Conservation (phyloP, 1,140 invertebrate species). For the Colletes gigas region DNA sequence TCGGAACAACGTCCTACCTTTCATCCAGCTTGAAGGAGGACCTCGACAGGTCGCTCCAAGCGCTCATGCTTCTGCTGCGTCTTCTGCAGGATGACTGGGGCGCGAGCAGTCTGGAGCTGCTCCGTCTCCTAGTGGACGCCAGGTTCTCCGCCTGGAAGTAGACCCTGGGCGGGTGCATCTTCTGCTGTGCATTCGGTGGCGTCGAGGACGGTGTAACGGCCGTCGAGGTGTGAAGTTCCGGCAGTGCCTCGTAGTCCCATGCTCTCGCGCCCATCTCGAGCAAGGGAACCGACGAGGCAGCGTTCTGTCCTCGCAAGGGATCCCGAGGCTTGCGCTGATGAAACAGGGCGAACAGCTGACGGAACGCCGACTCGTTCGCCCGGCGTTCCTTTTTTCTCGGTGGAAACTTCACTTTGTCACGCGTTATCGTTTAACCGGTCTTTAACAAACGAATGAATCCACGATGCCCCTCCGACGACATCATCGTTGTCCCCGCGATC, state of each 20-base stretch:
- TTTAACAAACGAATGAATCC: background rate
- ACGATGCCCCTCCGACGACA: conserved; percentile 26
- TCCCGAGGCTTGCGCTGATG: conserved; percentile 60
- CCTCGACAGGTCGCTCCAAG: conserved; percentile 90
- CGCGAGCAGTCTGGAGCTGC: conserved; percentile 79
- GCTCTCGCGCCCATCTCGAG: conserved; percentile 76
- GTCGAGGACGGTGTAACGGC: conserved; percentile 76
- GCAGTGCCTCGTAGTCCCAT: conserved; percentile 83
- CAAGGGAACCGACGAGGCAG: conserved; percentile 73
- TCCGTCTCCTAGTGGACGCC: conserved; percentile 82
- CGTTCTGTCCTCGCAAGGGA: conserved; percentile 68
- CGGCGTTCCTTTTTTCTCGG: conserved; percentile 22
- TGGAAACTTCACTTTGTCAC: conserved; percentile 56
- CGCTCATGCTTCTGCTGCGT: conserved; percentile 89
- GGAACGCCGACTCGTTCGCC: conserved; percentile 44
- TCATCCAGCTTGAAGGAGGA: conserved; percentile 91
- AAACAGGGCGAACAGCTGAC: conserved; percentile 55
- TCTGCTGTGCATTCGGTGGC: conserved; percentile 72
- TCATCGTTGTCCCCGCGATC: background rate
- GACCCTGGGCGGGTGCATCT: conserved; percentile 81
- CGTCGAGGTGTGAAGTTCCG: conserved; percentile 76
- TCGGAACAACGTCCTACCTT: conserved; percentile 81
- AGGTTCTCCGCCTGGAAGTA: conserved; percentile 87
- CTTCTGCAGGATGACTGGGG: conserved; percentile 79
- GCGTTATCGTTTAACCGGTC: background rate